Evolutionary conservation across 2,888 invertebrate genomes (phyloP), one percentile per base, ranked within the genome.

Genomic region (Uropetala carovei): DNA sequence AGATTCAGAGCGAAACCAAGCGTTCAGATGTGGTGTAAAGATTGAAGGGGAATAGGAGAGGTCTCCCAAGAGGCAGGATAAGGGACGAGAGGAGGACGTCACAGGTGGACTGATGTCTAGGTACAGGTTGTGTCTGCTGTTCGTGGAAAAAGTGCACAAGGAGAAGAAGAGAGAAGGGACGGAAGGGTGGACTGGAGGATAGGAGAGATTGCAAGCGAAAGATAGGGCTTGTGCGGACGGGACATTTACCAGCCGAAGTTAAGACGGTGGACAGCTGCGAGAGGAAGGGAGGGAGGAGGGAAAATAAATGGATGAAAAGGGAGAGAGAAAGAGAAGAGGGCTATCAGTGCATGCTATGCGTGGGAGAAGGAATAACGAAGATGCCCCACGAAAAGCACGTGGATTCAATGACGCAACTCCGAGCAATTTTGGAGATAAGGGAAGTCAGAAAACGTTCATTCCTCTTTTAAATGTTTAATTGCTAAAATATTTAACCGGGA

Each of bases 71-170:
- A 75, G 27, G 27, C 27, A 13, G 75, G 75, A 75, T 43, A 43
- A 75, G 11, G 75, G 27, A 27, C 18, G 22, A 22, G 22, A 1
- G 43, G 75, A 27, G 75, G 75, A 75, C 75, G 75, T 75, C 75
- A 75, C 75, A 75, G 75, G 75, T 75, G 75, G 75, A 75, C 75
- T 75, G 75, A 75, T 75, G 75, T 75, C 75, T 75, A 75, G 22
- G 75, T 75, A 75, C 75, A 75, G 75, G 22, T 10, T 18, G 22
- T 75, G 75, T 68, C 68, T 64, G 11, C 64, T 16, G n/a, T n/a
- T 14, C 5, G 18, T 68, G 75, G 27, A 22, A 75, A 75, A 75
- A 75, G 75, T 75, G 75, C 75, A 22, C 75, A 75, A 64, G 14
- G 14, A 75, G 75, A 27, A 75, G 75, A 27, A 75, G 75, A 75